Evolutionary conservation across 1,140 invertebrate genomes (phyloP).

Genomic region (Vanessa atalanta): DNA sequence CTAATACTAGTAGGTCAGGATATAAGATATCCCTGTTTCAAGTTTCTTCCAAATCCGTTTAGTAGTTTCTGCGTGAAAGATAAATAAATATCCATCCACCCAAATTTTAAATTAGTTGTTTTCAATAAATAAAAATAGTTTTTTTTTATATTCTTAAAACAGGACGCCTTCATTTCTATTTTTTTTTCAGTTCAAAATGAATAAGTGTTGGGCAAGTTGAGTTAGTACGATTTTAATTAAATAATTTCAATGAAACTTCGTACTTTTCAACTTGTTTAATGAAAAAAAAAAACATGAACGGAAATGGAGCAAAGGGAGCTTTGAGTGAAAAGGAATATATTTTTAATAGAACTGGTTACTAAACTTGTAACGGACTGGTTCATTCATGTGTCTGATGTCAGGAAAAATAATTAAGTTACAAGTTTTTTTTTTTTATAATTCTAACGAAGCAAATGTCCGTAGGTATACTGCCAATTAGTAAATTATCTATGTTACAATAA

Average conservation of each 20-base stretch:
- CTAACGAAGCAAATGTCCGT: too few species aligned
- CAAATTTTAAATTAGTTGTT: not conserved
- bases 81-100: too few species aligned
- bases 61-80: too few species aligned
- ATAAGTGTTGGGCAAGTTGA: not conserved
- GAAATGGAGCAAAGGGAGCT: not conserved
- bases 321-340: not conserved
- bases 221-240: constrained; percentile 12
- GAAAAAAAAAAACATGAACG: constrained; percentile 4
- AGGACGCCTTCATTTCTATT: not conserved
- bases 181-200: not conserved
- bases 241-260: constrained; percentile 12
- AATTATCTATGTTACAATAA: too few species aligned
- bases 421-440: not conserved
- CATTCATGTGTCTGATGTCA: not conserved
- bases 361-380: too few species aligned
- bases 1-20: too few species aligned
- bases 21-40: too few species aligned
- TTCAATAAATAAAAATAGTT: not conserved
- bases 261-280: constrained; percentile 13
- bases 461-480: too few species aligned
- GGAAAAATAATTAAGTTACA: not conserved
- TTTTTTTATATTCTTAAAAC: not conserved
- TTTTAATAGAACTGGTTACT: not conserved
- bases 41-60: too few species aligned